Evolutionary conservation across 37 sponge, comb jelly and placozoan genomes (phyloP), one percentile per base, ranked within the genome.

Genomic region (Geodia barretti): DNA sequence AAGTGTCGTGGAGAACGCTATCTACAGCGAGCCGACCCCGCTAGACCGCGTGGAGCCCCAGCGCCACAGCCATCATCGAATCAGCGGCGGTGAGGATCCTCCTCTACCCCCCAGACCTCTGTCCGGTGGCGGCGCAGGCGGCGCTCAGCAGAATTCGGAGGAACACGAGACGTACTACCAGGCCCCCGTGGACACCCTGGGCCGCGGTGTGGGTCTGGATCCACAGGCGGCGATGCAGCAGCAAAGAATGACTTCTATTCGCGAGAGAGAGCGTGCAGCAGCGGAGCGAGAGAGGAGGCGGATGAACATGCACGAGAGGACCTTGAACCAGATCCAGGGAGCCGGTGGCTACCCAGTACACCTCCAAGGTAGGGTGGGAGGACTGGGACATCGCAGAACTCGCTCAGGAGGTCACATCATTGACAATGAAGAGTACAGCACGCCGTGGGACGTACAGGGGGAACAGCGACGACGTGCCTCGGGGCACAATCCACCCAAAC

Each of bases 371-470:
- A 25, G 70, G 68, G 70, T 4, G 3, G 60, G 70, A 30, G 35
- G 31, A 1, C 34, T 34, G 3, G 80, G 80, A 4, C 80, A 80
- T 35, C 58, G 28, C 0, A 30, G 62, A n/a, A 41, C 65, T 3
- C 74, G 65, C 9, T 73, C 75, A 8, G 24, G 36, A 2, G 83
- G 74, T 2, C 74, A 83, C 4, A 62, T 74, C 4, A 74, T 83
- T 62, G 83, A 83, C 62, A 83, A 54, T 19, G 74, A 74, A 31
- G 76, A 75, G 33, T 84, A 84, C 70, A 84, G 84, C 41, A 69
- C 70, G 33, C 84, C 84, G 0, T 84, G 72, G 64, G 70, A 84
- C 61, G 29, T 60, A 5, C 1, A 70, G 1, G 20, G 34, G 34
- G 21, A 30, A 41, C 25, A 39, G 24, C 3, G 33, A 68, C 68